Evolutionary conservation across 2,888 invertebrate genomes (phyloP), one percentile per base, ranked within the genome.

Genomic region (Torymus aiolomorphi): DNA sequence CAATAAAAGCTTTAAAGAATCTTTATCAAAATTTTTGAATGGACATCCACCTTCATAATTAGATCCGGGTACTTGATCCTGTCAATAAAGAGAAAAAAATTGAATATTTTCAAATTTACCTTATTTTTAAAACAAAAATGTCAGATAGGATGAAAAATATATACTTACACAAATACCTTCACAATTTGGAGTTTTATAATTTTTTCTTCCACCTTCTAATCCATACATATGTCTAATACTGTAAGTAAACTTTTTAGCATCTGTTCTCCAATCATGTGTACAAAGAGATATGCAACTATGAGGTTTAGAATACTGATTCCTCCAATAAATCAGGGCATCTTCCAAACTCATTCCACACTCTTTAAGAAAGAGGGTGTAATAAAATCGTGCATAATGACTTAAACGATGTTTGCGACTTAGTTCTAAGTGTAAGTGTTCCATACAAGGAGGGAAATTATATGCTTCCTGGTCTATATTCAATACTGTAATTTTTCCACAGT

Each of bases 151-250:
- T 16, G 31, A 31, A 3, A 61, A 63, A 20, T 31, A 49, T 57
- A 67, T 80, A 88, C 89, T 90, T 84, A 94, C 93, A 89, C 94
- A 94, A 66, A 95, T 92, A 74, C 91, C 86, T 18, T 89, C 85
- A 86, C 95, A 95, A 82, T 91, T 92, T 61, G 93, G 93, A 16
- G 93, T 93, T 62, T 90, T 88, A 84, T 95, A 95, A 84, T 91
- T 92, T 84, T 91, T 93, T 83, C 92, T 91, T n/a, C 92, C 90
- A 4, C 95, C 95, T 89, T 95, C 95, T 69, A 95, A 89, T 0
- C 95, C 95, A 91, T 95, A 95, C 89, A 95, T 91, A 86, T 95
- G 95, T 80, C 94, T 91, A 71, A 95, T 94, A 78, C 94, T 94
- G 89, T 95, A 95, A 4, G 92, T 87, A 88, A 93, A 94, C 84